Base-by-base conservation (phyloP, 2,797 vertebrate species). In the Gobio occitaniae region DNA sequence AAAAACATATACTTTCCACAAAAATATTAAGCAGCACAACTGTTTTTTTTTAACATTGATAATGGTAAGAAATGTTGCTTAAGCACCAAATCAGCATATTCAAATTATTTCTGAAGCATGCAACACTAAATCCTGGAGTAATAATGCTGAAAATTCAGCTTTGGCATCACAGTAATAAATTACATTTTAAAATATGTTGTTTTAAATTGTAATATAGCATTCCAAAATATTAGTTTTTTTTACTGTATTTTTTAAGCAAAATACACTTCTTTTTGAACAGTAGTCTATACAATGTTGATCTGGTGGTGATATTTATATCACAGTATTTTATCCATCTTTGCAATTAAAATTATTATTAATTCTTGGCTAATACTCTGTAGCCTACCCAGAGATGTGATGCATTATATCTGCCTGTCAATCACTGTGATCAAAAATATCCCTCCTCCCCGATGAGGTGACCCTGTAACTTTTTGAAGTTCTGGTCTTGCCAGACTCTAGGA, bases 381-480 rank as follows among this genome's bases (percentile, higher is more conserved):
- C 25, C 25, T 25, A 44, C n/a, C 48, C 61, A 19, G 50, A 50
- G 6, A 56, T 3, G 11, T 61, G 65, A 7, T 48, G n/a, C 74
- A 78, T 56, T 59, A 78, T 78, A 36, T 48, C 65, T 69, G 7
- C 41, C 75, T 48, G 76, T 84, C 83, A 78, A 48, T 78, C 74
- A 70, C 17, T 17, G 12, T 56, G 32, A 32, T 50, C 56, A 83
- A 52, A 83, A 83, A 83, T 68, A 83, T 15, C 50, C 50, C 13
- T 61, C 41, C 41, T 78, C 76, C 66, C 38, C 15, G 56, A 48
- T 48, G 52, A 78, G 29, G 12, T 61, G 83, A 84, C 83, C 83
- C 52, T 78, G 19, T 36, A 74, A 72, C 68, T 85, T 85, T 80
- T 29, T 80, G 41, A 85, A 80, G 69, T 65, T 72, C 69, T 65